Percentiles rank a stretch among this genome's conserved stretches.
These are phyloP conservation scores for Takifugu flavidus DNA, from an alignment of 2,113 vertebrate genomes.

Conservation along the genomic window DNA sequence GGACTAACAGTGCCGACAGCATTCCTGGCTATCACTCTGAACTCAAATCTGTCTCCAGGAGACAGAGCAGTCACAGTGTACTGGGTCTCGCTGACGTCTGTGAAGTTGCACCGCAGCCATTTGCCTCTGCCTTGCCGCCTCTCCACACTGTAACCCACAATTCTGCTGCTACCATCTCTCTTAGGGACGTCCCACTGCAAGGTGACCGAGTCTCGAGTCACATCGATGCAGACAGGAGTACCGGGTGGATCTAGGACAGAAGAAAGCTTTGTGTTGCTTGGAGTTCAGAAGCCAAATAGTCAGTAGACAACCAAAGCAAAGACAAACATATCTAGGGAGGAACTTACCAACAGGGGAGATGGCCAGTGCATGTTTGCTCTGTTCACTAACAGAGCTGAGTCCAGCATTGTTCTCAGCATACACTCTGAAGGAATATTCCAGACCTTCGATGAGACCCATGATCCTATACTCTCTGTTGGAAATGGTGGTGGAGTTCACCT, in stretches of 20 bases:
- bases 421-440: conserved; percentile 97
- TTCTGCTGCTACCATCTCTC: conserved; percentile 92
- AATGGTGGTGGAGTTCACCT: conserved; percentile 86
- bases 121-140: conserved; percentile 87
- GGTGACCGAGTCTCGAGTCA: conserved; percentile 94
- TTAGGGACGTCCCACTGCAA: conserved; percentile 90
- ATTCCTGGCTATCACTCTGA: conserved; percentile 95
- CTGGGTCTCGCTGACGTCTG: conserved; percentile 89
- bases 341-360: conserved; percentile 96
- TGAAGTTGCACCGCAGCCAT: conserved; percentile 97
- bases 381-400: conserved; percentile 86
- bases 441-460: conserved; percentile 87
- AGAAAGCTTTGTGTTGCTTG: conserved; percentile 3
- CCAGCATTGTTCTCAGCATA: conserved; percentile 94
- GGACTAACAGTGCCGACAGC: conserved; percentile 95
- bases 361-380: conserved; percentile 92
- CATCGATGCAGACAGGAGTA: conserved; percentile 92
- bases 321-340: not conserved
- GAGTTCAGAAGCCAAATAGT: not conserved
- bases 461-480: conserved; percentile 93
- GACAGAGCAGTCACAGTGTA: conserved; percentile 91
- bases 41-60: conserved; percentile 92
- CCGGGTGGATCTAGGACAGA: conserved; percentile 87
- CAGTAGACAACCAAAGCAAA: not conserved
- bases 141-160: conserved; percentile 95